A percentile compares a stretch with the other conserved stretches of the same genome.
These are phyloP conservation scores for Cantharis lateralis DNA, from an alignment of 2,888 invertebrate species.

Conservation along the genomic window DNA sequence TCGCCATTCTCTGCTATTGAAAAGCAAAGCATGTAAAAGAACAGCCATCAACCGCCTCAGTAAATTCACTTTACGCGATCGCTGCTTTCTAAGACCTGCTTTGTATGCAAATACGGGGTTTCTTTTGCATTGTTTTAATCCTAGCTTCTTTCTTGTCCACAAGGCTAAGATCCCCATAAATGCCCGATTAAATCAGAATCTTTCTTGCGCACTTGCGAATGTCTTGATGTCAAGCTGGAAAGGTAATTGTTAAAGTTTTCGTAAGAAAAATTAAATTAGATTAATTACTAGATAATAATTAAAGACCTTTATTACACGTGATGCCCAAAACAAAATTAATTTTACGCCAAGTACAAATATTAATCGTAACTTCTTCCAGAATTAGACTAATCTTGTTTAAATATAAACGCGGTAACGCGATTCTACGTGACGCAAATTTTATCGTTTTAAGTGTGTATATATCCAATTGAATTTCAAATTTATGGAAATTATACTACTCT, in stretches of 20 bases:
- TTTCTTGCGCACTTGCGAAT: conserved; percentile 23
- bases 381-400: conserved; percentile 44
- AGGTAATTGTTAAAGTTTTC: conserved; percentile 7
- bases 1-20: conserved; percentile 39
- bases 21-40: conserved; percentile 47
- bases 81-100: conserved; percentile 46
- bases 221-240: conserved; percentile 11
- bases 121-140: conserved; percentile 52
- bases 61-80: conserved; percentile 51
- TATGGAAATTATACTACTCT: conserved; percentile 41
- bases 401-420: conserved; percentile 42
- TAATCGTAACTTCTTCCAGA: conserved; percentile 40
- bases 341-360: conserved; percentile 30
- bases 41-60: conserved; percentile 46
- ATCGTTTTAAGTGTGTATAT: conserved; percentile 44
- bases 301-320: not conserved
- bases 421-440: conserved; percentile 44
- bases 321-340: conserved; percentile 5
- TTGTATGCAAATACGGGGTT: conserved; percentile 50
- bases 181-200: conserved; percentile 29
- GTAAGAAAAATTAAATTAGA: not conserved
- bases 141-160: conserved; percentile 40
- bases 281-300: not conserved
- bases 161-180: conserved; percentile 27
- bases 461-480: conserved; percentile 44